Evolutionary conservation across 2,113 vertebrate species (phyloP).

Genomic region (Vimba vimba): DNA sequence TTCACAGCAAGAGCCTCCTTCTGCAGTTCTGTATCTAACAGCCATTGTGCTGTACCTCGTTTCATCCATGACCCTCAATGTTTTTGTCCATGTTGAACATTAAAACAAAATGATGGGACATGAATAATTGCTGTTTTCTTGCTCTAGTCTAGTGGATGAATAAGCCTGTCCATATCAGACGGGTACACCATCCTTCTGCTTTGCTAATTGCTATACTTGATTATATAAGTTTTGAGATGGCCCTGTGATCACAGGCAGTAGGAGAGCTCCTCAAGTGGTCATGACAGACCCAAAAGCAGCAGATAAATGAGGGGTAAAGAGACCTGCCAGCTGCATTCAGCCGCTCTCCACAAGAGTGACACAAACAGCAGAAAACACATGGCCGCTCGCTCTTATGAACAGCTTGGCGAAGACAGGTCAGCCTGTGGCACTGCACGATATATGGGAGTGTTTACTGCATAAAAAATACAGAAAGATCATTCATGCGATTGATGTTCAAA

Average conservation of each 20-base stretch:
- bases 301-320: conserved; percentile 33
- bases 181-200: conserved; percentile 6
- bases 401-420: not conserved
- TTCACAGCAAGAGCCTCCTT: not conserved
- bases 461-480: not conserved
- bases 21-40: not conserved
- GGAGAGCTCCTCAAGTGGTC: conserved; percentile 33
- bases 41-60: not conserved
- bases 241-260: conserved; percentile 42
- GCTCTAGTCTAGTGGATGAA: conserved; percentile 43
- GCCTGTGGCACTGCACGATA: not conserved
- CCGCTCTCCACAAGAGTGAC: conserved; percentile 18
- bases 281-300: conserved; percentile 9
- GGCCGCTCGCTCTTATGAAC: not conserved
- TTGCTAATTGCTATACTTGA: conserved; percentile 40
- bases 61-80: not conserved
- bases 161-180: conserved; percentile 13
- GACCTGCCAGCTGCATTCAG: conserved; percentile 16
- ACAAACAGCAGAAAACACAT: conserved; percentile 28
- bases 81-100: not conserved
- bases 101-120: conserved; percentile 21
- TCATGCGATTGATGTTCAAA: not conserved
- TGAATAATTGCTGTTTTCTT: conserved; percentile 37
- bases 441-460: not conserved
- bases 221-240: conserved; percentile 29